Conservation (phyloP, 2,797 vertebrate species). For the Paratrypauchen microcephalus region DNA sequence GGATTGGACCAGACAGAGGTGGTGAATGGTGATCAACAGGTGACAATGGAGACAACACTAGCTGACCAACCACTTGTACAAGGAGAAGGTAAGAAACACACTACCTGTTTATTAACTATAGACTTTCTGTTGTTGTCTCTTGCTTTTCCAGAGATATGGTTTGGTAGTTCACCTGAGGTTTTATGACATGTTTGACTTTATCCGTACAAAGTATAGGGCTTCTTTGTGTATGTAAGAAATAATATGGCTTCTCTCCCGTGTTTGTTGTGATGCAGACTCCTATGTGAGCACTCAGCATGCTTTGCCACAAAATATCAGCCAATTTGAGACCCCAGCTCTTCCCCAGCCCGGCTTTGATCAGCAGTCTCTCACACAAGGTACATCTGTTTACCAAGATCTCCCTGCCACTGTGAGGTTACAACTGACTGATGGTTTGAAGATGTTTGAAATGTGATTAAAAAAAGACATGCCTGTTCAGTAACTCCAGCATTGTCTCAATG, state of each 20-base stretch:
- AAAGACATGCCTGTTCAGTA: neutral
- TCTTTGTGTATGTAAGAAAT: neutral
- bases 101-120: too few species aligned
- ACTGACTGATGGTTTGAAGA: neutral
- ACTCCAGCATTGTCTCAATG: neutral
- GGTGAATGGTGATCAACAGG: conserved; percentile 82
- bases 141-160: too few species aligned
- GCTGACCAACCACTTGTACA: conserved; percentile 83
- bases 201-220: neutral
- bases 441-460: neutral
- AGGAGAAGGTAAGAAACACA: conserved; percentile 81
- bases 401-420: neutral
- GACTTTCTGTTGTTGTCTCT: too few species aligned
- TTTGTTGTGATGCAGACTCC: conserved; percentile 77
- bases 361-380: conserved; percentile 90
- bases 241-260: conserved; percentile 19
- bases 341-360: conserved; percentile 88
- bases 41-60: conserved; percentile 81
- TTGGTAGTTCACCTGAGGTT: neutral
- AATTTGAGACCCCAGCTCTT: conserved; percentile 85
- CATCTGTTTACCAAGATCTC: neutral
- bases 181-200: neutral
- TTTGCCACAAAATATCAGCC: conserved; percentile 86
- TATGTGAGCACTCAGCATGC: conserved; percentile 87
- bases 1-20: conserved; percentile 85